Base-by-base conservation (phyloP, 2,113 vertebrate genomes). In the Heterocephalus glaber region DNA sequence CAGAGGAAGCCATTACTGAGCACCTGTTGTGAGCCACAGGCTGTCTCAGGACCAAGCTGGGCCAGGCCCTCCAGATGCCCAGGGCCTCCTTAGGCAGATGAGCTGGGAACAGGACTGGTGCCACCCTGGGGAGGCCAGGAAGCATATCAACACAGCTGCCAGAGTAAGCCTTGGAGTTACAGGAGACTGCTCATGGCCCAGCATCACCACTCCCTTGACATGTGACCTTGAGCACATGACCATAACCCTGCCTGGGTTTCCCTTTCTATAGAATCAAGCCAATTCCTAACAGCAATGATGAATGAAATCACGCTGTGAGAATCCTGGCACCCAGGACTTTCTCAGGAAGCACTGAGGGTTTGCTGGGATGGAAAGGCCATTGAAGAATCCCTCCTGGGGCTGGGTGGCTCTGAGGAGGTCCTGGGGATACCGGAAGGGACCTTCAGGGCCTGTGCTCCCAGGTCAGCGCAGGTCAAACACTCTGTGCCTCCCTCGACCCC, bases 71-170 rank as follows among this genome's bases (percentile, higher is more conserved):
- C 2, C 2, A 66, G 74, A 66, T 24, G 41, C 26, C 44, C 22
- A 1, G 0, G 38, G 26, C 41, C 0, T 1, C 92, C 56, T 9
- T 19, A 33, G 10, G 35, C 28, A 33, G 38, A 5, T 0, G 61
- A 35, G 74, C 26, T 0, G 5, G 61, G 74, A 14, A 61, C 0
- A 54, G 61, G 17, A 20, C 7, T 8, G 3, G 19, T 0, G n/a
- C 12, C 14, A 33, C 76, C 13, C 4, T 17, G 74, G 20, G 38
- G 33, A 47, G 58, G 28, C 44, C 3, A 47, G 52, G 72, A 35
- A 54, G 13, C 2, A 24, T 2, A 3, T 26, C n/a, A 7, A 44
- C 17, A 2, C 6, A 52, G 19, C 8, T 14, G 35, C 19, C 3
- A 24, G 19, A 0, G 1, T 70, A 28, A 61, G 54, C 14, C 28